Evolutionary conservation across 2,113 vertebrate genomes (phyloP).

Genomic region (Onychorhynchus coronatus): DNA sequence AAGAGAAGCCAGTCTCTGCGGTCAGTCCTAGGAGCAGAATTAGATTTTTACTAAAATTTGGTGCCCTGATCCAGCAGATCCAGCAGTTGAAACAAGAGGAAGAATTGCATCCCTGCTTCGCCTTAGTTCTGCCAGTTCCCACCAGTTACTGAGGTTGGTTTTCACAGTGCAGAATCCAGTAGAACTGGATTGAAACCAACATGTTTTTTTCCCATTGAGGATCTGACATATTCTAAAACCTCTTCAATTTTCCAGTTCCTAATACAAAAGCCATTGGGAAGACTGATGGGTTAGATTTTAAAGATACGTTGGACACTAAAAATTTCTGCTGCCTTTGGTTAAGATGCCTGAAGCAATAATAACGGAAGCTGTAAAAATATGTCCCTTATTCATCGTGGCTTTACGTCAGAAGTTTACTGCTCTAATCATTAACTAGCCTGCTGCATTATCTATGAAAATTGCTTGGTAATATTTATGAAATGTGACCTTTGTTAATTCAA

Average conservation of each 20-base stretch:
- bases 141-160: not conserved
- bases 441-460: slow-evolving; percentile 58
- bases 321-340: slow-evolving; percentile 19
- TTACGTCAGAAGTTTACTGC: slow-evolving; percentile 35
- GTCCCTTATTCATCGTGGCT: slow-evolving; percentile 4
- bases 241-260: not conserved
- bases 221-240: not conserved
- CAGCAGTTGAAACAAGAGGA: not conserved
- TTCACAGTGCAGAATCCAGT: not conserved
- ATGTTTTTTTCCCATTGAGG: not conserved
- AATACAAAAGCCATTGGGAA: not conserved
- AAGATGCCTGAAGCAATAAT: slow-evolving; percentile 13
- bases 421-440: slow-evolving; percentile 59
- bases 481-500: slow-evolving; percentile 63
- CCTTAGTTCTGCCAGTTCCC: not conserved
- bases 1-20: not conserved
- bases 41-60: not conserved
- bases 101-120: not conserved
- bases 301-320: not conserved
- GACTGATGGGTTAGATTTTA: not conserved
- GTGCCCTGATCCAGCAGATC: not conserved
- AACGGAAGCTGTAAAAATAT: slow-evolving; percentile 11
- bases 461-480: slow-evolving; percentile 63
- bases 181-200: not conserved
- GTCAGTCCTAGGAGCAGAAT: not conserved